These are phyloP conservation scores for Nasonia oneida DNA, from an alignment of 2,888 invertebrate species.

Conservation along the genomic window DNA sequence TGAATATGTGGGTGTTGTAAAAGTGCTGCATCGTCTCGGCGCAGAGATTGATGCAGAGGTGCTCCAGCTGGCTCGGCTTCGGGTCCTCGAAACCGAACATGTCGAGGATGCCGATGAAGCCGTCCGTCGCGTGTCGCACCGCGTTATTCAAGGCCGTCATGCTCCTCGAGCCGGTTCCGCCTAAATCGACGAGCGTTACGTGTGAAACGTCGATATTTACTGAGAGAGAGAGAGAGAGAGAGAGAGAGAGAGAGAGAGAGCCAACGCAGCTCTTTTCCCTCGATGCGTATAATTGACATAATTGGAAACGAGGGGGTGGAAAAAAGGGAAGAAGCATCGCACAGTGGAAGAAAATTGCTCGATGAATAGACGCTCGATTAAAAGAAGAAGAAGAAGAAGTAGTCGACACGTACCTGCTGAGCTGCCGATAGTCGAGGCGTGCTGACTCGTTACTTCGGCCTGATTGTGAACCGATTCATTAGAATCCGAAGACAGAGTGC, in stretches of 20 bases:
- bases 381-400: not conserved
- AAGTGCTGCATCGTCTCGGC: slow-evolving; percentile 99
- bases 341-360: not conserved
- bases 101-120: slow-evolving; percentile 96
- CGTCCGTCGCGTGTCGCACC: slow-evolving; percentile 95
- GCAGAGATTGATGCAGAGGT: slow-evolving; percentile 96
- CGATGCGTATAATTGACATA: not conserved
- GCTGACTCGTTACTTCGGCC: slow-evolving; percentile 91
- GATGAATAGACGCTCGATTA: slow-evolving; percentile 35
- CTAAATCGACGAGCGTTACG: slow-evolving; percentile 65
- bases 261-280: not conserved
- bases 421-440: slow-evolving; percentile 89
- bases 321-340: not conserved
- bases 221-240: not conserved
- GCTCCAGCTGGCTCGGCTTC: slow-evolving; percentile 93
- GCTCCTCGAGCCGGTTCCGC: slow-evolving; percentile 89
- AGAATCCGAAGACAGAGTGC: slow-evolving; percentile 93
- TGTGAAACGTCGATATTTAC: not conserved
- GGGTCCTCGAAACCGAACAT: slow-evolving; percentile 98
- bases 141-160: slow-evolving; percentile 96
- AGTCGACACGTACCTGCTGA: slow-evolving; percentile 72
- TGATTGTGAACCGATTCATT: slow-evolving; percentile 95
- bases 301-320: not conserved
- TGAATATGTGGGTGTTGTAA: slow-evolving; percentile 98
- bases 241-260: not conserved